Conservation (phyloP, 1,140 invertebrate genomes). For the Mactra quadrangularis region DNA sequence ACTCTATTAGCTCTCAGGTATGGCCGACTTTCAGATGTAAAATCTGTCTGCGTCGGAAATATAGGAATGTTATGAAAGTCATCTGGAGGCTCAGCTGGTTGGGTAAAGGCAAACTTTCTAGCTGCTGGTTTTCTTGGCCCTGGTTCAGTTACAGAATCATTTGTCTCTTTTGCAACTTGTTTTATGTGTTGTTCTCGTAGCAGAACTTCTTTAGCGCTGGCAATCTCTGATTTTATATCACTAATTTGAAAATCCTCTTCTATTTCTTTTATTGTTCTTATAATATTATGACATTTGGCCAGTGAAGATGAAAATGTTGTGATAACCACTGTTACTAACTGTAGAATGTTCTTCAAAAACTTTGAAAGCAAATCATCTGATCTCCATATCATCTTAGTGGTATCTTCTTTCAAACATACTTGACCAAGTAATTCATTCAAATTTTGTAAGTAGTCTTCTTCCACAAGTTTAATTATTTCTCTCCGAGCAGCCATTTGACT, state of each 20-base stretch:
- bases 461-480: slow-evolving; percentile 1
- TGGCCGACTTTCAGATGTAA: slow-evolving; percentile 69
- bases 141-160: too few relatives aligned
- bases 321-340: background rate
- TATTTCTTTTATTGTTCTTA: slow-evolving; percentile 3
- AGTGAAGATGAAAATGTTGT: background rate
- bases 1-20: slow-evolving; percentile 87
- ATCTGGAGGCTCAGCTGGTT: slow-evolving; percentile 70
- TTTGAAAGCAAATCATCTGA: background rate
- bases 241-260: background rate
- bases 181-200: background rate
- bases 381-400: background rate
- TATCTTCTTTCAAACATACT: slow-evolving; percentile 15
- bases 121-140: too few relatives aligned
- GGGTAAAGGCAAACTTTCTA: too few relatives aligned
- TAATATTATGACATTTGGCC: slow-evolving; percentile 9
- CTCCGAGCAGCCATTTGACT: background rate
- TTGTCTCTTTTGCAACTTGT: background rate
- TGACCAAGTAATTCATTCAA: slow-evolving; percentile 3
- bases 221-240: background rate
- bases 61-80: slow-evolving; percentile 79
- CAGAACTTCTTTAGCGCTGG: background rate
- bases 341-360: background rate
- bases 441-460: background rate
- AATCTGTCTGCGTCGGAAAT: slow-evolving; percentile 76